Conservation (phyloP, 2,797 vertebrate genomes). For the Pipistrellus kuhlii region DNA sequence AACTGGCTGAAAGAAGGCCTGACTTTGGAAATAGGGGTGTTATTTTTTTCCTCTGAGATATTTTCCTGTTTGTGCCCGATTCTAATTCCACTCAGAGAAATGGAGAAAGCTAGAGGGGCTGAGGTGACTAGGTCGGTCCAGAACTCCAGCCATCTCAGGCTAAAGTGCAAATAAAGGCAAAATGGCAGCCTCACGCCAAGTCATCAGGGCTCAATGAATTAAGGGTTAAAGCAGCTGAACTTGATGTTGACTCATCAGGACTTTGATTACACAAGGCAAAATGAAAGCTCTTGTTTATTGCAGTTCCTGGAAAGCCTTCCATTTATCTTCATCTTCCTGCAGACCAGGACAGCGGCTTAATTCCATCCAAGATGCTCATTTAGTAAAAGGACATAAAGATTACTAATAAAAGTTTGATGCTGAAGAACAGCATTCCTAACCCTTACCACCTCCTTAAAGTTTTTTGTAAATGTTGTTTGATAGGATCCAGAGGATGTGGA, state of each 20-base stretch:
- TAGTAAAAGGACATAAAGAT: slow-evolving; percentile 2
- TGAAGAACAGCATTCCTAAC: slow-evolving; percentile 27
- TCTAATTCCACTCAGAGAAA: neutral
- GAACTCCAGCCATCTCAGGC: neutral
- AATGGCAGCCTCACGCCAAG: slow-evolving; percentile 22
- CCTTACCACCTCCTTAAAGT: neutral
- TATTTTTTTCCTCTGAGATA: neutral
- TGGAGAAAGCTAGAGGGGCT: neutral
- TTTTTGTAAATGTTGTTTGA: neutral
- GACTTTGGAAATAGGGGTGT: neutral
- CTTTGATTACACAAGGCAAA: slow-evolving; percentile 63
- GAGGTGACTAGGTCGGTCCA: slow-evolving; percentile 13
- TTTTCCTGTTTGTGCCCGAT: slow-evolving; percentile 11
- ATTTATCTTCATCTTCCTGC: slow-evolving; percentile 50
- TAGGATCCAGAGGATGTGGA: slow-evolving; percentile 53
- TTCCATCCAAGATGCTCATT: slow-evolving; percentile 35
- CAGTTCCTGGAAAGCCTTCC: slow-evolving; percentile 67
- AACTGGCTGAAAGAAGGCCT: neutral
- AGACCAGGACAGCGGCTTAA: neutral
- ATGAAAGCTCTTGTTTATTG: slow-evolving; percentile 59
- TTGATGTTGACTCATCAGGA: slow-evolving; percentile 55
- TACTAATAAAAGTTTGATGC: slow-evolving; percentile 32
- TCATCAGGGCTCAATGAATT: neutral
- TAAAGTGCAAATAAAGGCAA: neutral
- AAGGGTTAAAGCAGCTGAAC: slow-evolving; percentile 58